Base-by-base conservation (phyloP, 1,140 invertebrate species). In the Cotesia glomerata region DNA sequence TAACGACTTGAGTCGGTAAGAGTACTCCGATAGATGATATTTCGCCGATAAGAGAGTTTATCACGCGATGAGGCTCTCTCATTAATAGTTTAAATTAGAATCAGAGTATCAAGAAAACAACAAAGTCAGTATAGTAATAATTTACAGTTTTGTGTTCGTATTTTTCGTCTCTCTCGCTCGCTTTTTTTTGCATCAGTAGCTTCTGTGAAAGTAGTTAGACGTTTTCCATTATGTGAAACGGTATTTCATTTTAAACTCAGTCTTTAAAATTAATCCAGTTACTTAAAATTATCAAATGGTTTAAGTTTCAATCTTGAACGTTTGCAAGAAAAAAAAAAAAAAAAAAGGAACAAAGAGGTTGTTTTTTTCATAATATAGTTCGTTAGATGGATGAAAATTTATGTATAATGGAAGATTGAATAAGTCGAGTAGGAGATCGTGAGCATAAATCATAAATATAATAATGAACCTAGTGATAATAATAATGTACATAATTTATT, bases 201-300 rank as follows among this genome's bases (percentile, higher is more conserved):
- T 36, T 11, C 35, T n/a, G 61, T 63, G 61, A 63, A 63, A 63
- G 61, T 63, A 32, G 32, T 63, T 63, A 36, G 61, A 63, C 13
- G 35, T 63, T 63, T 63, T 63, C 61, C 11, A 36, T 63, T 32
- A 34, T 16, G 61, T 63, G 35, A 63, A 63, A 63, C 35, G 35
- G 35, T 35, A 63, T 63, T 59, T 32, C 8, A 45, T 11, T 9
- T 9, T 45, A 45, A 45, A 45, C 39, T 45, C 11, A 45, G 11
- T 45, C 1, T 32, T 16, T 61, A 32, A 26, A 34, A 26, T 11
- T 61, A 14, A 61, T 61, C 26, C 39, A 9, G 39, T 7, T 45
- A 39, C 36, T 39, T 5, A 39, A 39, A 39, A 39, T 39, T 8
- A 8, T 39, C 36, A 7, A 2, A 8, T 54, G 18, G 18, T 18